phyloP scores from a whole-genome alignment of 2,797 vertebrate species.

The Lagodon rhomboides region DNA sequence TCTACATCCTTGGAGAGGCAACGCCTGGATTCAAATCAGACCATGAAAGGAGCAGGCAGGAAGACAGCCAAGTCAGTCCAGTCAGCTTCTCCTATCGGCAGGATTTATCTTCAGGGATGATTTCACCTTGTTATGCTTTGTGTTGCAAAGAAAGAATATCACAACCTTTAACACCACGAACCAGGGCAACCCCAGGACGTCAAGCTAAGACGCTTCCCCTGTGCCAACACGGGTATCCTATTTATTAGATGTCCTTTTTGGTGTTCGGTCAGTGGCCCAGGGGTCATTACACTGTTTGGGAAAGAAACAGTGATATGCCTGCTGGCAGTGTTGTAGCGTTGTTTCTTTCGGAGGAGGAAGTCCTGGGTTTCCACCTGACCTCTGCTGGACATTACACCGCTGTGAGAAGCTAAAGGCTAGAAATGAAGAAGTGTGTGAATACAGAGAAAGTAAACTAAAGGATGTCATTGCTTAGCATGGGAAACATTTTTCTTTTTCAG shows the following conservation, averaged over 20 bases:
- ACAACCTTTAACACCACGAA: not conserved
- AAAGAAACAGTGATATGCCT: slow-evolving; percentile 39
- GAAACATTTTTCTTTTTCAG: not conserved
- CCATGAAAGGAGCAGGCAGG: slow-evolving; percentile 1
- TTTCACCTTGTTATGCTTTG: slow-evolving; percentile 4
- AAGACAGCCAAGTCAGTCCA: slow-evolving; percentile 12
- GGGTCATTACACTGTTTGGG: slow-evolving; percentile 18
- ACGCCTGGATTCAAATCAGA: not conserved
- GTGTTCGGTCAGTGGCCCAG: slow-evolving; percentile 16
- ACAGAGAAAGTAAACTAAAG: not conserved
- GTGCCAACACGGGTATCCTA: slow-evolving; percentile 33
- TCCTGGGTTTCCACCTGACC: slow-evolving; percentile 32
- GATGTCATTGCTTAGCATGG: not conserved
- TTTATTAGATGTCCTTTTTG: slow-evolving; percentile 40
- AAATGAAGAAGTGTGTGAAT: slow-evolving; percentile 36
- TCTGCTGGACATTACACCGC: slow-evolving; percentile 6
- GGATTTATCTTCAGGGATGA: slow-evolving; percentile 12
- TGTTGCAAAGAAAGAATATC: not conserved
- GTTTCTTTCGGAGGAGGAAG: slow-evolving; percentile 35
- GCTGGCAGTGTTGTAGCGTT: slow-evolving; percentile 26
- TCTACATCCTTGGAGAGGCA: slow-evolving; percentile 31
- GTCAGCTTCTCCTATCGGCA: not conserved
- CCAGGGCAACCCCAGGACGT: not conserved
- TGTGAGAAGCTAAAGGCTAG: slow-evolving; percentile 22
- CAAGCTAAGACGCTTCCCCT: not conserved